These are phyloP conservation scores for Thysanoteuthis rhombus DNA, from an alignment of 2,888 invertebrate species.

Conservation along the genomic window DNA sequence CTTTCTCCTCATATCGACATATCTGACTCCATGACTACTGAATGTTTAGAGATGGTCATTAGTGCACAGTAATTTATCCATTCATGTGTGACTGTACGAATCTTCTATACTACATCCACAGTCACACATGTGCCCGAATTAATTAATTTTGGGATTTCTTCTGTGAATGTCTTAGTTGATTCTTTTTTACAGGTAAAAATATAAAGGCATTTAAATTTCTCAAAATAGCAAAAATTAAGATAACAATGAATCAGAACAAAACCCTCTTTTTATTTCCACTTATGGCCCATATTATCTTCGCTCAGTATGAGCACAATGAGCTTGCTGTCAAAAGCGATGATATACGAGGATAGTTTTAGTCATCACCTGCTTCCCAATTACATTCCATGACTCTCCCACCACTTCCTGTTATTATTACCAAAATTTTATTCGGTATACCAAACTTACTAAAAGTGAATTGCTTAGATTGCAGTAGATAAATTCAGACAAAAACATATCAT, in stretches of 20 bases:
- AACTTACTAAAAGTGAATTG: neutral
- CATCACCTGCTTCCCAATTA: neutral
- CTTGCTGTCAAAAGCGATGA: neutral
- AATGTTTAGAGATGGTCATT: neutral
- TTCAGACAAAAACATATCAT: neutral
- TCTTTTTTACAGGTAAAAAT: neutral
- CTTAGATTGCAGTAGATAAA: neutral
- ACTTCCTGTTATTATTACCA: too few relatives aligned
- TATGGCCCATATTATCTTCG: neutral
- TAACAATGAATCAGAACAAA: neutral
- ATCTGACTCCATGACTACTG: neutral
- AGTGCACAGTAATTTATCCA: neutral
- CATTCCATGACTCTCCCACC: neutral
- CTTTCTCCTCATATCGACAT: neutral
- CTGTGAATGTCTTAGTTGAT: neutral
- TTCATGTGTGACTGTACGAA: neutral
- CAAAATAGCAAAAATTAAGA: neutral
- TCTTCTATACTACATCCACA: neutral
- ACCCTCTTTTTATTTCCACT: neutral
- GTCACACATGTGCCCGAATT: neutral
- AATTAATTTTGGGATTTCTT: neutral
- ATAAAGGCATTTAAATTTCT: neutral
- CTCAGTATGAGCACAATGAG: neutral
- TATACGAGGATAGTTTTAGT: neutral
- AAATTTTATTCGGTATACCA: neutral